These are phyloP conservation scores for Disparrhopalites patrizii DNA, from an alignment of 2,888 invertebrate genomes.

Conservation along the genomic window DNA sequence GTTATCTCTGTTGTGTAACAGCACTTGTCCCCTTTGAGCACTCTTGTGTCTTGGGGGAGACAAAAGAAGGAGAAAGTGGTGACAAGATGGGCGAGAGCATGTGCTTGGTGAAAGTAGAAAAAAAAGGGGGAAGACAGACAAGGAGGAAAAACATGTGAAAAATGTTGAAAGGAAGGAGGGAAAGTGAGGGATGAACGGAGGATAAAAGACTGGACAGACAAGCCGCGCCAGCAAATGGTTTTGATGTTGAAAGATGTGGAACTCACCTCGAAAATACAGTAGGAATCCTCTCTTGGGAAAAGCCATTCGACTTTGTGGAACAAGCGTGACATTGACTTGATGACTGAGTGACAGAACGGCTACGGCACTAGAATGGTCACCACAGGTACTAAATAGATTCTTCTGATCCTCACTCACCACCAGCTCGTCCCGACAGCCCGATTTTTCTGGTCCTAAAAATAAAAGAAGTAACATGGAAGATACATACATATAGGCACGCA, in stretches of 20 bases:
- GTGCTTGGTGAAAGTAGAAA: no score
- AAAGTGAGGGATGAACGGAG: no score
- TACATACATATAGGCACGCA: neutral
- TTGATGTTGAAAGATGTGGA: no score
- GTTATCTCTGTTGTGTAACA: no score
- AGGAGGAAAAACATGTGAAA: neutral
- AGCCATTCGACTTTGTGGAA: slow-evolving; percentile 41
- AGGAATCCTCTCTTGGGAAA: slow-evolving; percentile 48
- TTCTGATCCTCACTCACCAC: slow-evolving; percentile 42
- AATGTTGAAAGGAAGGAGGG: neutral
- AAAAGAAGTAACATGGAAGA: neutral
- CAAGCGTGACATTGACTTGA: slow-evolving; percentile 44
- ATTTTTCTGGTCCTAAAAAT: slow-evolving; percentile 42
- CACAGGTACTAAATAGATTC: slow-evolving; percentile 47
- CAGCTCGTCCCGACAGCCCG: slow-evolving; percentile 41
- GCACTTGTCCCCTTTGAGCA: no score
- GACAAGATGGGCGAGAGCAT: no score
- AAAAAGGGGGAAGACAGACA: neutral
- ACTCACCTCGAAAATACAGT: slow-evolving; percentile 46
- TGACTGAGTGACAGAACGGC: slow-evolving; percentile 44
- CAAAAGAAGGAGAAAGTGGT: no score
- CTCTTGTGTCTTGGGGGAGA: no score
- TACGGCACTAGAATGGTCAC: slow-evolving; percentile 45
- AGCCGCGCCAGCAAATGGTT: no score
- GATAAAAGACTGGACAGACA: no score